Percentiles rank a stretch among this genome's conserved stretches.
Conservation (phyloP, 2,888 invertebrate species). For the Acanthacorydalis orientalis region DNA sequence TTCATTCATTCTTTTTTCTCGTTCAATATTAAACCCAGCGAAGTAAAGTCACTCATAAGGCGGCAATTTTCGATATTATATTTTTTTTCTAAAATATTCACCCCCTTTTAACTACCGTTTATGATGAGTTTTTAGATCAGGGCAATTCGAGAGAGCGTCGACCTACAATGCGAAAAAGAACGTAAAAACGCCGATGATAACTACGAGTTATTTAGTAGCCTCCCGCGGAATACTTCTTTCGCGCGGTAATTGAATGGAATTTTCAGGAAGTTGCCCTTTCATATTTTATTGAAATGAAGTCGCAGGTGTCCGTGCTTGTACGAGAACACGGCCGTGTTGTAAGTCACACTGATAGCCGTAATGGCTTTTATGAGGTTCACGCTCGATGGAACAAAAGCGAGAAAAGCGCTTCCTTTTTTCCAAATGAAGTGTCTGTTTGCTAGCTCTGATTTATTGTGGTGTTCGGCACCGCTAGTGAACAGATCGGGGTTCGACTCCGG, state of each 20-base stretch:
- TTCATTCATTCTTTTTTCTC: no score
- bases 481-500: not conserved
- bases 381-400: slow-evolving; percentile 18
- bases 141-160: no score
- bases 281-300: slow-evolving; percentile 23
- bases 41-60: no score
- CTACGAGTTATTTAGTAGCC: no score
- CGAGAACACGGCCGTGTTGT: slow-evolving; percentile 5
- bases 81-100: no score
- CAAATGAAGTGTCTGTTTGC: slow-evolving; percentile 18
- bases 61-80: no score
- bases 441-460: slow-evolving; percentile 14
- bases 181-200: no score
- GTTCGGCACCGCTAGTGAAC: not conserved
- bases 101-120: no score
- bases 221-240: no score
- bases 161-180: no score
- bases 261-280: slow-evolving; percentile 17
- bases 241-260: slow-evolving; percentile 18
- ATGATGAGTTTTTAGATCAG: no score
- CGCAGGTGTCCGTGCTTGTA: slow-evolving; percentile 20
- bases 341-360: slow-evolving; percentile 20
- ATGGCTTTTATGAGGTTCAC: slow-evolving; percentile 21
- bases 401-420: slow-evolving; percentile 13
- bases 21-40: no score